A percentile compares a stretch with the other conserved stretches of the same genome.
Evolutionary conservation across 2,113 vertebrate species (phyloP).

Genomic region (Tinamus guttatus): DNA sequence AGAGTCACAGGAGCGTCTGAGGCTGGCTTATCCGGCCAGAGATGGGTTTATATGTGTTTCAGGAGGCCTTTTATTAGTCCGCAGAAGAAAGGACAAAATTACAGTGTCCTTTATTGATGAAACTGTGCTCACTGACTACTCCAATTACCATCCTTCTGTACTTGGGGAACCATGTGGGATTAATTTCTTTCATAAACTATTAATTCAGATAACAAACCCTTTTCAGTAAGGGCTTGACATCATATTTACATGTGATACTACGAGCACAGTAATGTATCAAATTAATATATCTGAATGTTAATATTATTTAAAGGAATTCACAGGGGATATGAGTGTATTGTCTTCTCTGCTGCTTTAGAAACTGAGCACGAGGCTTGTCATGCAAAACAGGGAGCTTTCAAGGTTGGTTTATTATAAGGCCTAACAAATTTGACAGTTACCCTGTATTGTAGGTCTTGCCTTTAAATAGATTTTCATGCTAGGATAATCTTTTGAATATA

Average conservation of each 20-base stretch:
- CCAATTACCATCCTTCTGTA: background rate
- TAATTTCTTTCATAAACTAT: background rate
- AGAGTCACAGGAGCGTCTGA: rapidly evolving
- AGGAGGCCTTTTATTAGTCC: background rate
- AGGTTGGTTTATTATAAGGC: constrained; percentile 58
- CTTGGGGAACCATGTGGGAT: background rate
- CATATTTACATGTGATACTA: constrained; percentile 12
- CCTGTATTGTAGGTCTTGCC: constrained; percentile 63
- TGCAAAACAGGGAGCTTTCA: constrained; percentile 64
- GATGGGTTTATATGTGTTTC: background rate
- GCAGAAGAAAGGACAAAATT: background rate
- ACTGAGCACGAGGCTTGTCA: constrained; percentile 33
- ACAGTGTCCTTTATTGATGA: background rate
- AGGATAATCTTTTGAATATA: constrained; percentile 73
- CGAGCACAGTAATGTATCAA: background rate
- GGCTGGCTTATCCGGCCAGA: rapidly evolving
- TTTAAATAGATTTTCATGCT: constrained; percentile 75
- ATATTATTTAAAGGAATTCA: constrained; percentile 58
- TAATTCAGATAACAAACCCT: constrained; percentile 8
- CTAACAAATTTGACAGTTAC: constrained; percentile 67
- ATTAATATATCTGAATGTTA: constrained; percentile 41
- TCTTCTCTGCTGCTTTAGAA: constrained; percentile 28
- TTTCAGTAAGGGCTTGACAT: constrained; percentile 3
- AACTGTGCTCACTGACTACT: background rate
- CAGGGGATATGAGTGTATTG: constrained; percentile 1